phyloP scores from a whole-genome alignment of 2,888 invertebrate species.

The Eupithecia pulchellata region DNA sequence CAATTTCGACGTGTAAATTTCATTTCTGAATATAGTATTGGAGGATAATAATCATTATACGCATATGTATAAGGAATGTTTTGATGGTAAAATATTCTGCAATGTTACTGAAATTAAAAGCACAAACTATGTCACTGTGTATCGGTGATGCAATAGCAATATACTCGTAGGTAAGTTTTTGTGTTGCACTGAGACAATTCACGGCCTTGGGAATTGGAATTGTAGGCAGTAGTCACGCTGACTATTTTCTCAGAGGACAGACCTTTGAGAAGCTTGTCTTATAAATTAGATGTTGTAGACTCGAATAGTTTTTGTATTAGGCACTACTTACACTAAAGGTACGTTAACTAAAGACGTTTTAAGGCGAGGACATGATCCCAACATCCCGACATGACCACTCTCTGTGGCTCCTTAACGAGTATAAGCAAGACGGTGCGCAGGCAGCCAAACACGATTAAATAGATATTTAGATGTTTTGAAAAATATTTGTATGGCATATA shows the following conservation, averaged over 20 bases:
- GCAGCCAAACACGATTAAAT: no score
- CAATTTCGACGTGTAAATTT: background rate
- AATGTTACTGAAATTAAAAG: background rate
- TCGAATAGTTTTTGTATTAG: background rate
- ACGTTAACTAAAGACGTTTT: no score
- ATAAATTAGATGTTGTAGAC: background rate
- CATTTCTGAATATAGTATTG: background rate
- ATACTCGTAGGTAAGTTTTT: constrained; percentile 16
- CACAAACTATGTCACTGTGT: constrained; percentile 14
- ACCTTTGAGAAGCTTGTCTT: background rate
- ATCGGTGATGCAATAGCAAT: constrained; percentile 23
- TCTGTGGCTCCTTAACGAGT: no score
- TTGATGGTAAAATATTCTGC: background rate
- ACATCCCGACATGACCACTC: no score
- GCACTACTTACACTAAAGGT: background rate
- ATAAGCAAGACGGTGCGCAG: no score
- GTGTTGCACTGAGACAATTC: constrained; percentile 25
- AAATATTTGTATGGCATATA: no score
- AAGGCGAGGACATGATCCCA: no score
- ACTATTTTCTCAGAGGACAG: background rate
- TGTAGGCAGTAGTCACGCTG: constrained; percentile 13
- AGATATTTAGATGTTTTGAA: no score
- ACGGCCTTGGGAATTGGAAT: constrained; percentile 27
- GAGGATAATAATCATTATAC: background rate
- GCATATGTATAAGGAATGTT: background rate